Base-by-base conservation (phyloP, 92 coral and sea anemone genomes). In the Palythoa grandiflora region DNA sequence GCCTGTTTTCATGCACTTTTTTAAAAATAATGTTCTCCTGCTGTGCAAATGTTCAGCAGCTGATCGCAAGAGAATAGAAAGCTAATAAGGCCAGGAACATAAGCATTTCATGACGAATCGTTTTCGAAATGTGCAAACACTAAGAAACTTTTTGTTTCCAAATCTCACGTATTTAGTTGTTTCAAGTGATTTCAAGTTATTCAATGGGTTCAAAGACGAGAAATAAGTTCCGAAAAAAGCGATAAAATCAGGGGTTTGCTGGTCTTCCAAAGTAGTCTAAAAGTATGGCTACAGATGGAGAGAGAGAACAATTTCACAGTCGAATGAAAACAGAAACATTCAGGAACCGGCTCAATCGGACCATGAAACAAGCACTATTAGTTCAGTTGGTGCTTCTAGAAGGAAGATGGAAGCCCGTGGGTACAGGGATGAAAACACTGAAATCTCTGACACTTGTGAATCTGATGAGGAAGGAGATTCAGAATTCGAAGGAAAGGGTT, bases 31-130 rank as follows among this genome's bases (percentile, higher is more conserved):
- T 77, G 40, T 51, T 52, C 57, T 77, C 81, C 59, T 77, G 81
- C 81, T 48, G 66, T 77, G 66, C 81, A 77, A 77, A 44, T 52
- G 81, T 77, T 52, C 66, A 77, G 81, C 81, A n/a, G 66, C 38
- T 54, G 36, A 15, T 16, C 66, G 40, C 66, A 17, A 77, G 40
- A 77, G 54, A 50, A 75, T 75, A 75, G 38, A 44, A 19, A 39
- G 10, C 19, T 5, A 75, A 51, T 44, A 39, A 75, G 80, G 80
- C 80, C 80, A 15, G 80, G 63, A 75, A 75, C 80, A 50, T 50
- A 50, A 75, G 63, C 80, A 75, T 50, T 75, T 28, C 28, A 28
- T 50, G 37, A 75, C 52, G 78, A 73, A 73, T 73, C 55, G 78
- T 73, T 73, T 17, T 54, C 60, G 40, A 73, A 73, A 73, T 73